Base-by-base conservation (phyloP, 2,888 invertebrate species). In the Lasioglossum marginatum region DNA sequence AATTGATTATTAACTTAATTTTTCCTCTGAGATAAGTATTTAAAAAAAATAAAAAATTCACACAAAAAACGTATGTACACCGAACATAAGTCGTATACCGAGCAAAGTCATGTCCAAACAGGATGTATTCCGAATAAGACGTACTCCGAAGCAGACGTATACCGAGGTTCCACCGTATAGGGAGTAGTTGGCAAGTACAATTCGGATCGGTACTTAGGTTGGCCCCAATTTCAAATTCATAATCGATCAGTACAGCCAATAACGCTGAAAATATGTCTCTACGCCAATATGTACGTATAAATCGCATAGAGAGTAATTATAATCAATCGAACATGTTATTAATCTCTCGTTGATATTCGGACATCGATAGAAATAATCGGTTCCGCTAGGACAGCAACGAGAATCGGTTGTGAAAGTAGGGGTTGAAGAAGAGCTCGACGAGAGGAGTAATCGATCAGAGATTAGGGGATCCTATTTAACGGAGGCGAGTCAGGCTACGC, bases 401-500 rank as follows among this genome's bases (percentile, higher is more conserved):
- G 31, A 6, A 8, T 57, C 0, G n/a, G 23, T 2, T 3, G 8
- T 19, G 31, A 63, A 6, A 19, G 27, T 16, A 31, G 8, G 63
- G 63, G 27, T 63, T 31, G 31, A 16, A 63, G 63, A 63, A 31
- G 16, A 63, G 27, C 27, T 60, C 60, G 60, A 27, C 60, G 60
- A 60, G 60, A 63, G 31, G 6, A 31, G 63, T 31, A 5, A 63
- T 63, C 31, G 31, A 31, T 31, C 37, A 12, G 37, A 12, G 63
- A 60, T 81, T 72, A 43, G 60, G 34, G 43, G 19, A n/a, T 48
- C 19, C 10, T 4, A 31, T 34, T 27, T 12, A 34, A 68, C 68
- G 52, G 83, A 75, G 72, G 37, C 68, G 80, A 57, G 76, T 73
- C 77, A 66, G 71, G 52, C 85, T 89, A 90, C 90, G 90, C 90